Evolutionary conservation across 2,888 invertebrate genomes (phyloP), one percentile per base, ranked within the genome.

Genomic region (Ennomos erosarius): DNA sequence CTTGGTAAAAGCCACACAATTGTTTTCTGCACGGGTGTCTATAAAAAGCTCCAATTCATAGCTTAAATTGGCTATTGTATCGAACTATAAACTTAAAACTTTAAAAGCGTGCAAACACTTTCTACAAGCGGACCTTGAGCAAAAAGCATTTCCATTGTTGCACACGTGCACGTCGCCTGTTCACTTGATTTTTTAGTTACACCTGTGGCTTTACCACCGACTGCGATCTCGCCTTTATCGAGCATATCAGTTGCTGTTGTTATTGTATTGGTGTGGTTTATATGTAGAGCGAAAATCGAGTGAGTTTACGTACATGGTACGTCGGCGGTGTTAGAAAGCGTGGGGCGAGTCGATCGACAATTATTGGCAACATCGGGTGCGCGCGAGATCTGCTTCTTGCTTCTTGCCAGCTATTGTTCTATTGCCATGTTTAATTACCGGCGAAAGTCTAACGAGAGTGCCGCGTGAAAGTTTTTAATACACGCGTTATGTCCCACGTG

Each of bases 391-490:
- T 80, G 81, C 79, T 87, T 87, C 85, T 86, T 85, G 80, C 82
- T 76, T 76, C 79, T 80, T 78, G 77, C 81, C 77, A 79, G 78
- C 89, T 80, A 91, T 91, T 91, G 91, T 91, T 90, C 85, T 80
- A 85, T 80, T 76, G 83, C 79, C 76, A 78, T 73, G 79, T 85
- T 87, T 90, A 91, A 91, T 90, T 90, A 90, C 83, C 70, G 85
- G 90, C 86, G 91, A 91, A 91, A 91, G 91, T 90, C 82, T 85
- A 85, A 85, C 85, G 85, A 87, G 88, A 85, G 85, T 81, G 80
- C 76, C 73, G 73, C 83, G 88, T 79, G 88, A 90, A 89, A 89
- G 87, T 87, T 67, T 60, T 80, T 74, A 69, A 75, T 78, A 78
- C 76, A 78, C 75, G 76, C 75, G 73, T 65, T 71, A 69, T 73